Conservation (phyloP, 2,888 invertebrate genomes). For the Hipparchia semele region DNA sequence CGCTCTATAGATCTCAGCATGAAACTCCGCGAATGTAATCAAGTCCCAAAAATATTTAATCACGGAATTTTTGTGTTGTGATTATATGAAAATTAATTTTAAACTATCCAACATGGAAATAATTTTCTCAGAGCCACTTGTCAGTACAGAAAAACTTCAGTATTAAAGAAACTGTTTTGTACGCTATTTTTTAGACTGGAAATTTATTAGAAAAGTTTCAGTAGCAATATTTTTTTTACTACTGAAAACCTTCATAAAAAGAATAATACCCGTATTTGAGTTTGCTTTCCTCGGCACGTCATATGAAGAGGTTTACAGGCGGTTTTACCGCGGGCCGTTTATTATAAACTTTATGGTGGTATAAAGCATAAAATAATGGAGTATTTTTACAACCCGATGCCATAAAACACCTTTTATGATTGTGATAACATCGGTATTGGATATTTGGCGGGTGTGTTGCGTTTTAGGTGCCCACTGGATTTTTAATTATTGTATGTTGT, state of each 20-base stretch:
- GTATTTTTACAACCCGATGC: conserved; percentile 74
- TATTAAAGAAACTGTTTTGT: background rate
- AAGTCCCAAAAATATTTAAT: too few relatives aligned
- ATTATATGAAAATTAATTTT: too few relatives aligned
- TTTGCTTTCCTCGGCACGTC: conserved; percentile 49
- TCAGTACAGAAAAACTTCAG: background rate
- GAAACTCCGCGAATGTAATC: too few relatives aligned
- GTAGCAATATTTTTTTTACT: conserved; percentile 12
- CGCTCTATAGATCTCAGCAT: too few relatives aligned
- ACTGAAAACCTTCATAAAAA: conserved; percentile 21
- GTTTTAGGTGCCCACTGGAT: conserved; percentile 10
- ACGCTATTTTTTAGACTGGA: background rate
- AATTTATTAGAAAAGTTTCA: conserved; percentile 22
- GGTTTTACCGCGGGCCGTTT: conserved; percentile 71
- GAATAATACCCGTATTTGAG: conserved; percentile 24
- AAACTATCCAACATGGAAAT: too few relatives aligned
- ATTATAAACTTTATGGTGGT: conserved; percentile 77
- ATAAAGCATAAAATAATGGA: conserved; percentile 78
- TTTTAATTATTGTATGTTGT: conserved; percentile 3
- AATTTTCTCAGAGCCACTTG: too few relatives aligned
- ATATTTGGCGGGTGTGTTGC: conserved; percentile 42
- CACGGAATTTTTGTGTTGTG: too few relatives aligned
- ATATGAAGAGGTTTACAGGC: conserved; percentile 65
- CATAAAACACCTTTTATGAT: conserved; percentile 77
- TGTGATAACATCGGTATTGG: conserved; percentile 58